Percentiles rank a stretch among this genome's conserved stretches.
Conservation (phyloP, 2,113 vertebrate genomes). For the Rhineura floridana region DNA sequence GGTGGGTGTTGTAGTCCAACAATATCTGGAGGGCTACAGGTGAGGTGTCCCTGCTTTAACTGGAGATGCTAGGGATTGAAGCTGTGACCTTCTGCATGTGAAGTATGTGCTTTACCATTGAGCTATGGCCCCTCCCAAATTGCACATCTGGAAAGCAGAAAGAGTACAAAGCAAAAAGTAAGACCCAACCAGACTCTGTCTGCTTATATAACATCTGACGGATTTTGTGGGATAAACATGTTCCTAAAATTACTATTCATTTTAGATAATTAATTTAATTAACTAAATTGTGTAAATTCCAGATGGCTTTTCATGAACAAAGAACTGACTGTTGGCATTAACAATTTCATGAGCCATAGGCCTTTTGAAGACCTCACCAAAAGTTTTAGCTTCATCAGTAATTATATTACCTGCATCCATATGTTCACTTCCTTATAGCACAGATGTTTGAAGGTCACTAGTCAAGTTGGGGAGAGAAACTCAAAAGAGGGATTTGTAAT, state of each 20-base stretch:
- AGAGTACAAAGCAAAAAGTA: not conserved
- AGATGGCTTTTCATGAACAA: constrained; percentile 22
- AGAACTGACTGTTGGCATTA: constrained; percentile 21
- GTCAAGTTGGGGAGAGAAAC: constrained; percentile 19
- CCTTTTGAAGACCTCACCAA: constrained; percentile 29
- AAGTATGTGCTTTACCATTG: not conserved
- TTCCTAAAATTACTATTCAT: constrained; percentile 11
- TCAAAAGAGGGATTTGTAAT: constrained; percentile 40
- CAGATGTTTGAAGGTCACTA: constrained; percentile 32
- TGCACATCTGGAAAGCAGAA: constrained; percentile 15
- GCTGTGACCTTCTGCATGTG: not conserved
- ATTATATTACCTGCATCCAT: constrained; percentile 3
- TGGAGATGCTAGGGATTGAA: not conserved
- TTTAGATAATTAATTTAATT: not conserved
- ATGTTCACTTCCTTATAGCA: constrained; percentile 20
- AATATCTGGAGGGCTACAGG: no score
- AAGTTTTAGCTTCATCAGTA: constrained; percentile 10
- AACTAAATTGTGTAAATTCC: not conserved
- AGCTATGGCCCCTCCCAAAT: not conserved
- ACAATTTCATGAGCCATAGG: constrained; percentile 32
- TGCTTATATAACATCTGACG: not conserved
- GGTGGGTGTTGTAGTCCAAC: no score
- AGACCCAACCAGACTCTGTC: not conserved
- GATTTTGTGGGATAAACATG: not conserved
- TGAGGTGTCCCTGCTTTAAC: not conserved